Conservation (phyloP, 2,113 vertebrate species). For the Delphinapterus leucas region DNA sequence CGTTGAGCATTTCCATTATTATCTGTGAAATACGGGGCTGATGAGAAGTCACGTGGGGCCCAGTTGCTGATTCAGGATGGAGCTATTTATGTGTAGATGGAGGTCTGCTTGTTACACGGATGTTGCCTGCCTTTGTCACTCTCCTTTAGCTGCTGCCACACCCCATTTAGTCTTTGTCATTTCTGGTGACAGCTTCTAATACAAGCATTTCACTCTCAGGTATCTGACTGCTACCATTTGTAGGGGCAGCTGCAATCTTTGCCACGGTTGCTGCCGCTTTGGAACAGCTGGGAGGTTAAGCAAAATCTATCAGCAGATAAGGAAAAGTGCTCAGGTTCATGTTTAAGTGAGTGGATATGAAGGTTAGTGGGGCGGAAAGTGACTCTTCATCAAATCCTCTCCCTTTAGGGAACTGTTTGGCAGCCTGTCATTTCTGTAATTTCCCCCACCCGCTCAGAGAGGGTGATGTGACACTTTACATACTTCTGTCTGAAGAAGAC, state of each 20-base stretch:
- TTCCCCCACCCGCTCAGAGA: neutral
- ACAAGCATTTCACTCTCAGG: neutral
- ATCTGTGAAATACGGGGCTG: neutral
- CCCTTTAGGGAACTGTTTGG: neutral
- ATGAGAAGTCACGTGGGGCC: neutral
- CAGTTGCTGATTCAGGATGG: neutral
- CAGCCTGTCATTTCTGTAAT: neutral
- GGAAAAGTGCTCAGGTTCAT: neutral
- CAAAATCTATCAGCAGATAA: neutral
- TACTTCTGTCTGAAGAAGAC: neutral
- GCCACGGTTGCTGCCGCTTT: neutral
- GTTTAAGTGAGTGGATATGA: slow-evolving; percentile 20
- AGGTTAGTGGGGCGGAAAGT: neutral
- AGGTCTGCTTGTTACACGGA: neutral
- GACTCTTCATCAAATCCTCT: neutral
- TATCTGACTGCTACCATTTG: neutral
- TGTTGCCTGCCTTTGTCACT: neutral
- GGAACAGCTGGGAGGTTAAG: neutral
- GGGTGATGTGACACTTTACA: neutral
- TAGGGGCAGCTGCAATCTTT: neutral
- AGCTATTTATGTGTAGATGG: neutral
- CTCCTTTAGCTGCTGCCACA: neutral
- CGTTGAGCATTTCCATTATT: neutral
- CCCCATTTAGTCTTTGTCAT: neutral
- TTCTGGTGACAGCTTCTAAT: neutral